Evolutionary conservation across 2,113 vertebrate genomes (phyloP).

Genomic region (Pagrus major): DNA sequence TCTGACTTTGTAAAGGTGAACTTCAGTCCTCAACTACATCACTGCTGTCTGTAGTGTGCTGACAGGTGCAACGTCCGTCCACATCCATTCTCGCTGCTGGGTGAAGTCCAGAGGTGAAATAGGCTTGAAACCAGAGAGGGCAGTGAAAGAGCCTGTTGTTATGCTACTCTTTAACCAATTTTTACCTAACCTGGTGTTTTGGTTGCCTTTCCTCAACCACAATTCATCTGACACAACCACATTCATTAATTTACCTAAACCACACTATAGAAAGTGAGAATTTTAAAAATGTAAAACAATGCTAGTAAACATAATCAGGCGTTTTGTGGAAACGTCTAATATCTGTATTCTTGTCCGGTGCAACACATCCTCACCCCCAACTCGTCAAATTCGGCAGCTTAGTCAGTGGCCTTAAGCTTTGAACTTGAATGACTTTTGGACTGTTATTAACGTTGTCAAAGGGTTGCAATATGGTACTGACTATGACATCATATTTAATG

Average conservation of each 20-base stretch:
- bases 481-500: background rate
- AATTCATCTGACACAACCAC: no score
- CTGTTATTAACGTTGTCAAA: no score
- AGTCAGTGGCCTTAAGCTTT: no score
- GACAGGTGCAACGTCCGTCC: background rate
- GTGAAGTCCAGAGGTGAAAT: no score
- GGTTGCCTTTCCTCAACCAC: background rate
- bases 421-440: no score
- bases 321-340: no score
- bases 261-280: background rate
- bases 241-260: no score
- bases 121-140: background rate
- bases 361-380: no score
- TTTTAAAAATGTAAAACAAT: no score
- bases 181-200: background rate
- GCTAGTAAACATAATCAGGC: no score
- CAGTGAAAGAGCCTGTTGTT: background rate
- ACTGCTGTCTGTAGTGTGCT: background rate
- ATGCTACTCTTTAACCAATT: background rate
- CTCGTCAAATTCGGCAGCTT: no score
- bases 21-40: background rate
- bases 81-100: background rate
- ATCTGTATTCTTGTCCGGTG: no score
- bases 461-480: background rate
- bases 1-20: background rate